Conservation (phyloP, 2,888 invertebrate species). For the Galerucella nymphaeae region DNA sequence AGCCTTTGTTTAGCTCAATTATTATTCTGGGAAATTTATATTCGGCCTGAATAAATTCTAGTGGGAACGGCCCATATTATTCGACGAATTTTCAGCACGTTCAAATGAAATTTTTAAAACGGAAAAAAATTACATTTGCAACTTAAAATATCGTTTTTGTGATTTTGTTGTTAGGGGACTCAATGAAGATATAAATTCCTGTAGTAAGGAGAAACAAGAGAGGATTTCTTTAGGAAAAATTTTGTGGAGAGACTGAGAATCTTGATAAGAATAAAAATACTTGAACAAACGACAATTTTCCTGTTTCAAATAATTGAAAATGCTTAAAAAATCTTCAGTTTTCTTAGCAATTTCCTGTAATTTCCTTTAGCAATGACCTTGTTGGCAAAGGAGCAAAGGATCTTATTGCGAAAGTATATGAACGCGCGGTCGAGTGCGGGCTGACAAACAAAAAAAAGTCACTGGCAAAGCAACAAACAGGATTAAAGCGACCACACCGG, state of each 20-base stretch:
- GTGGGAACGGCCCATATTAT: slow-evolving; percentile 30
- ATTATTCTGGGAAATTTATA: slow-evolving; percentile 46
- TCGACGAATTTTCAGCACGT: slow-evolving; percentile 34
- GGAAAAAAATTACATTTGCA: background rate
- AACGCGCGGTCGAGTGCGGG: slow-evolving; percentile 48
- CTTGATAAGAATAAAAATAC: background rate
- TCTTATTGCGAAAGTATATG: slow-evolving; percentile 48
- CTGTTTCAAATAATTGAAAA: background rate
- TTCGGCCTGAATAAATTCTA: slow-evolving; percentile 38
- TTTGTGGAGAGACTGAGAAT: too few species aligned
- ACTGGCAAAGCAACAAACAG: slow-evolving; percentile 37
- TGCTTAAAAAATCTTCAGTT: background rate
- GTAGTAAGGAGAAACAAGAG: too few species aligned
- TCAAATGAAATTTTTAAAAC: slow-evolving; percentile 28
- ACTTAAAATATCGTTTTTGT: too few species aligned
- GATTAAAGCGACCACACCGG: slow-evolving; percentile 41
- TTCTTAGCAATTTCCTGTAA: slow-evolving; percentile 1
- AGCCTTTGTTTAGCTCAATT: slow-evolving; percentile 50
- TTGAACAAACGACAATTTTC: background rate
- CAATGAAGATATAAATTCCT: too few species aligned
- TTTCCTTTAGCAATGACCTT: background rate
- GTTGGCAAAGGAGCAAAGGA: slow-evolving; percentile 49
- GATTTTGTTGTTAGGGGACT: too few species aligned
- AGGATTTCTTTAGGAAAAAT: too few species aligned
- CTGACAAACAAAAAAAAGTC: slow-evolving; percentile 52